These are phyloP conservation scores for Phyllotis vaccarum DNA, from an alignment of 2,797 vertebrate species.

Conservation along the genomic window DNA sequence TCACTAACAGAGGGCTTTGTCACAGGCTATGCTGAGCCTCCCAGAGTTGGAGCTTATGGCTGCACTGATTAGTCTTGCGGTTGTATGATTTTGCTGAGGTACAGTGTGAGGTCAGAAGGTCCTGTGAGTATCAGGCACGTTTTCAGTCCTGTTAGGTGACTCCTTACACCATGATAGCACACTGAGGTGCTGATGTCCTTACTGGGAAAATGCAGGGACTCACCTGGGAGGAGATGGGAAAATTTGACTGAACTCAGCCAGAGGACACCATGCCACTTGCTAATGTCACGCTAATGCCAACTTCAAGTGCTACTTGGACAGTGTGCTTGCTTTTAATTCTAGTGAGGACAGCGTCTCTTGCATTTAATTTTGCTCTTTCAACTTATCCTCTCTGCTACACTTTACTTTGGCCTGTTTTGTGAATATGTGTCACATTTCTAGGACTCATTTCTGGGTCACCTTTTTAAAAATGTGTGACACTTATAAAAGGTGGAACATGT, in stretches of 20 bases:
- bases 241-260: background rate
- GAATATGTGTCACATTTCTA: background rate
- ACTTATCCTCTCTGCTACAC: background rate
- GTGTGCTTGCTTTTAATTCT: slow-evolving; percentile 8
- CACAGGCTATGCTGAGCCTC: accelerated
- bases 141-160: background rate
- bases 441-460: background rate
- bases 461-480: background rate
- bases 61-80: background rate
- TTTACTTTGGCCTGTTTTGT: background rate
- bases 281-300: accelerated
- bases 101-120: background rate
- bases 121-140: background rate
- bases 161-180: no score
- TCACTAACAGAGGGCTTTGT: background rate
- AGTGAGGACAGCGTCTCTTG: background rate
- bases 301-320: background rate
- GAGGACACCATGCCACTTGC: accelerated
- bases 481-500: background rate
- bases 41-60: accelerated
- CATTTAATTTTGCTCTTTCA: background rate
- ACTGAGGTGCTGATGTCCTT: background rate
- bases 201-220: accelerated
- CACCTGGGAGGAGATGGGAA: accelerated
- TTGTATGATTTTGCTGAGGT: background rate